These are phyloP conservation scores for Temnopleurus reevesii DNA, from an alignment of 53 echinoderm and acorn worm species.

Conservation along the genomic window DNA sequence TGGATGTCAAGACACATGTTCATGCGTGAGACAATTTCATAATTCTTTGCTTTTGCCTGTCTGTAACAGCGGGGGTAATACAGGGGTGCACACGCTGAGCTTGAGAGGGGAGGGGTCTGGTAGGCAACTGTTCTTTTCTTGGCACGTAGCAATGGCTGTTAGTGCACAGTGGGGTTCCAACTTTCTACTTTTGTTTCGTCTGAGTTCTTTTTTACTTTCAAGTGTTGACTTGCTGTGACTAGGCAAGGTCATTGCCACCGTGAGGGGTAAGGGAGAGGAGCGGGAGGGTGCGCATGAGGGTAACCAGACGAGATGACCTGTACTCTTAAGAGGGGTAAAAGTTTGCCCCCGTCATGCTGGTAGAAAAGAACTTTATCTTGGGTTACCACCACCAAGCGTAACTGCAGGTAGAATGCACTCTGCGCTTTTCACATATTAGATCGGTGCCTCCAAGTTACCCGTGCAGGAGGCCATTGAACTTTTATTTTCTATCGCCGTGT, in stretches of 20 bases:
- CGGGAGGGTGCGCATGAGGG: neutral
- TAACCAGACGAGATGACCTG: neutral
- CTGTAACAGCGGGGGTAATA: neutral
- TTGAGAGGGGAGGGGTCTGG: neutral
- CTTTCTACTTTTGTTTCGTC: neutral
- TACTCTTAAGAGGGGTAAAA: neutral
- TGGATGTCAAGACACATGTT: neutral
- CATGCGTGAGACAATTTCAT: neutral
- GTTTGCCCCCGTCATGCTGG: neutral
- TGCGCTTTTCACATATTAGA: neutral
- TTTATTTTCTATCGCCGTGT: neutral
- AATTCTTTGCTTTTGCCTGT: neutral
- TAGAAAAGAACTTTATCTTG: neutral
- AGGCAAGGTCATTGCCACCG: neutral
- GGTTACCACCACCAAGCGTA: neutral
- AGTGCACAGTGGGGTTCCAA: neutral
- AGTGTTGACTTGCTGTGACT: neutral
- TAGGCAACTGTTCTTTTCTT: neutral
- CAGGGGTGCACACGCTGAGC: neutral
- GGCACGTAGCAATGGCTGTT: neutral
- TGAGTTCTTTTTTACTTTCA: conserved; percentile 18
- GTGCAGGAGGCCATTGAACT: neutral
- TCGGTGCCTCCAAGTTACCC: too few relatives aligned
- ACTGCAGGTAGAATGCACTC: neutral
- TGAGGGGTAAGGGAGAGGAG: neutral